Percentiles rank a stretch among this genome's conserved stretches.
These are phyloP conservation scores for Trogon melanurus DNA, from an alignment of 2,113 vertebrate species.

Conservation along the genomic window DNA sequence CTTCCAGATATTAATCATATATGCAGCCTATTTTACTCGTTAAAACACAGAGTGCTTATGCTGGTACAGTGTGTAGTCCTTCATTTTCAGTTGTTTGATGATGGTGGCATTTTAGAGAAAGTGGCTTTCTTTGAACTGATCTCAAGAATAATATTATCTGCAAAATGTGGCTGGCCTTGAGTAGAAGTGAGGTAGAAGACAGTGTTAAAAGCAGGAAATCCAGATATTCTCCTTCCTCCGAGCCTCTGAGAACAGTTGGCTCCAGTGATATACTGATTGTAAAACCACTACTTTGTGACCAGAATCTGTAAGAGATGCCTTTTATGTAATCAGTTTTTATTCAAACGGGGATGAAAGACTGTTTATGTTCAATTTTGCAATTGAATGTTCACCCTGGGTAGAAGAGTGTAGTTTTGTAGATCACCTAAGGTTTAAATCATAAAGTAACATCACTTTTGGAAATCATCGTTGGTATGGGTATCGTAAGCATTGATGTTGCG, in stretches of 20 bases:
- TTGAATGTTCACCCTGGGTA: not conserved
- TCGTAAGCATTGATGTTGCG: not conserved
- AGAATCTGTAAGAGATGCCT: slow-evolving; percentile 49
- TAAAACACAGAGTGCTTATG: not conserved
- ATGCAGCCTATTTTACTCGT: not conserved
- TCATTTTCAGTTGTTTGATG: not conserved
- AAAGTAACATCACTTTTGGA: not conserved
- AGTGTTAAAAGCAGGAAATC: not conserved
- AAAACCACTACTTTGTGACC: slow-evolving; percentile 52
- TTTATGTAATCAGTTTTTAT: slow-evolving; percentile 47
- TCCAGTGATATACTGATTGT: slow-evolving; percentile 23
- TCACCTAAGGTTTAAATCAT: not conserved
- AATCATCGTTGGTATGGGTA: not conserved
- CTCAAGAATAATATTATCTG: not conserved
- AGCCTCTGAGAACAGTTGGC: slow-evolving; percentile 40
- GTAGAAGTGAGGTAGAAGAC: not conserved
- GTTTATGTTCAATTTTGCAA: slow-evolving; percentile 36
- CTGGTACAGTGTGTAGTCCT: not conserved
- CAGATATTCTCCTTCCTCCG: not conserved
- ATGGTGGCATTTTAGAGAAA: not conserved
- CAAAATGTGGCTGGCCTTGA: not conserved
- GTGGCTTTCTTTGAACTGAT: not conserved
- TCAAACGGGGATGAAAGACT: slow-evolving; percentile 41
- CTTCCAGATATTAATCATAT: not conserved
- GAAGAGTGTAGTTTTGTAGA: not conserved